Conservation (phyloP, 2,113 vertebrate species). For the Strix aluco region DNA sequence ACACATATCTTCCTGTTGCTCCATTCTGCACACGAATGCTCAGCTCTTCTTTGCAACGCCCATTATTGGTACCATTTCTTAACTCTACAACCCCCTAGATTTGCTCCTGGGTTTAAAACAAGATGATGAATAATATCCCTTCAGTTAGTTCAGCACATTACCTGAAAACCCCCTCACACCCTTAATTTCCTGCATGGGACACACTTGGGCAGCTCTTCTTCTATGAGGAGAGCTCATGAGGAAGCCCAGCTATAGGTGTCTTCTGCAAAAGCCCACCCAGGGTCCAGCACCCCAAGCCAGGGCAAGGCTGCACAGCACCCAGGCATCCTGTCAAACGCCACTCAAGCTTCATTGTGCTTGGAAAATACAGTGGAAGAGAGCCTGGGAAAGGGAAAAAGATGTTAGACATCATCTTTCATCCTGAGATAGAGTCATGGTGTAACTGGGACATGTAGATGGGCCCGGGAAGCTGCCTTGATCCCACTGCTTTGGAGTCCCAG, state of each 20-base stretch:
- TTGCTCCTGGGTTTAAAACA: neutral
- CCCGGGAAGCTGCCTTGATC: neutral
- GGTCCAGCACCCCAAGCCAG: neutral
- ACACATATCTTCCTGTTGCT: neutral
- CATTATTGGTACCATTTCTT: neutral
- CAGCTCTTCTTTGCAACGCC: neutral
- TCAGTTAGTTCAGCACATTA: neutral
- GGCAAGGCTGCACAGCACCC: neutral
- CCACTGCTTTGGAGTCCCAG: accelerated
- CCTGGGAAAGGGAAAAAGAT: neutral
- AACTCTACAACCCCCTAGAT: neutral
- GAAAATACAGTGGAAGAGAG: neutral
- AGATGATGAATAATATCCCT: neutral
- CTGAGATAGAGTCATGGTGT: accelerated
- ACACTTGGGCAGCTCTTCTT: neutral
- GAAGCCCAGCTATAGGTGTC: neutral
- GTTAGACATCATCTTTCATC: neutral
- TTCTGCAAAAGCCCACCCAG: neutral
- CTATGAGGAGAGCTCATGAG: accelerated
- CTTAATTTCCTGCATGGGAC: neutral
- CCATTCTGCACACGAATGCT: neutral
- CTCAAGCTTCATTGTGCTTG: neutral
- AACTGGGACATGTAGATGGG: accelerated
- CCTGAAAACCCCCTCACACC: neutral
- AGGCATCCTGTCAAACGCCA: neutral